Evolutionary conservation across 1,140 invertebrate species (phyloP).

Genomic region (Orius laevigatus): DNA sequence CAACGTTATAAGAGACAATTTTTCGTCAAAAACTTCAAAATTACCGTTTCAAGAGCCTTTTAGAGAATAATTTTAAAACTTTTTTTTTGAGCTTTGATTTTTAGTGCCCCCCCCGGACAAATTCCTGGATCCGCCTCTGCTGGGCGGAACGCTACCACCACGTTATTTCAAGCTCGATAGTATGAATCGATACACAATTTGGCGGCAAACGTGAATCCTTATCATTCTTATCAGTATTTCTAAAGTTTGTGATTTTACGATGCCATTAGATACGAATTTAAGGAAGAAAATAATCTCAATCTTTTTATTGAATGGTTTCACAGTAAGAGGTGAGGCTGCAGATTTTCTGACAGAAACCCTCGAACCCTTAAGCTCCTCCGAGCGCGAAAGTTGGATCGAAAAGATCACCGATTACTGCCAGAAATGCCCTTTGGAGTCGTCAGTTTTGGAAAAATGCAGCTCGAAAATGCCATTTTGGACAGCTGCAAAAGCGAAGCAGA

Average conservation of each 20-base stretch:
- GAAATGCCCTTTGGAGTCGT: slow-evolving; percentile 48
- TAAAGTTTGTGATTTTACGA: background rate
- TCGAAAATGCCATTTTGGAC: slow-evolving; percentile 58
- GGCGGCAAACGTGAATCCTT: too few relatives aligned
- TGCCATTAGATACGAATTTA: slow-evolving; percentile 3
- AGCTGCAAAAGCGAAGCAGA: slow-evolving; percentile 51
- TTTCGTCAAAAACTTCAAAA: too few relatives aligned
- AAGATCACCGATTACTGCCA: slow-evolving; percentile 48
- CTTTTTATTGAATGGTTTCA: slow-evolving; percentile 12
- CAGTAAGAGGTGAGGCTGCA: slow-evolving; percentile 8
- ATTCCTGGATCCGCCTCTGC: too few relatives aligned
- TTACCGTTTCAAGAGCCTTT: too few relatives aligned
- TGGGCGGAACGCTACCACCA: too few relatives aligned
- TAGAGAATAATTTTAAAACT: too few relatives aligned
- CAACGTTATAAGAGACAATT: too few relatives aligned
- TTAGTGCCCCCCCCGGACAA: too few relatives aligned
- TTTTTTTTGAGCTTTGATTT: too few relatives aligned
- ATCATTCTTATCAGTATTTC: too few relatives aligned
- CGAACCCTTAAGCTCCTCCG: slow-evolving; percentile 29
- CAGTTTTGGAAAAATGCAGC: slow-evolving; percentile 52
- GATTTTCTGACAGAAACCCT: slow-evolving; percentile 24
- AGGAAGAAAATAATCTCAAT: slow-evolving; percentile 8
- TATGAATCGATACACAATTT: too few relatives aligned
- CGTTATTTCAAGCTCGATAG: too few relatives aligned
- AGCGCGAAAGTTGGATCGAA: slow-evolving; percentile 40